phyloP scores from a whole-genome alignment of 1,140 invertebrate species.

The Globodera rostochiensis region DNA sequence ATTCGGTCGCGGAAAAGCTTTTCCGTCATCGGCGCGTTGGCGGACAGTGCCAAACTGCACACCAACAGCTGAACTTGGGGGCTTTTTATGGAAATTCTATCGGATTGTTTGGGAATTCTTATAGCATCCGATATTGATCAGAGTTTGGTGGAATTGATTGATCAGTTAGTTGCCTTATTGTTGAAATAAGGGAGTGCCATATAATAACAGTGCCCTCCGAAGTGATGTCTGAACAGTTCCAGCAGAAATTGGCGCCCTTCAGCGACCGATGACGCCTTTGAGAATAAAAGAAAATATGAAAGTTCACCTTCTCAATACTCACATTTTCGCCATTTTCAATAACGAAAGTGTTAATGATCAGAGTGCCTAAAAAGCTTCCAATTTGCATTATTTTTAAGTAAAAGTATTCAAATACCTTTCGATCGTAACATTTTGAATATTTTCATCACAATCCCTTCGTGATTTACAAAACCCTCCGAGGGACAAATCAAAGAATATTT shows the following conservation, averaged over 20 bases:
- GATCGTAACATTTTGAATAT: constrained; percentile 20
- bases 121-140: too few relatives aligned
- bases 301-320: not conserved
- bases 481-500: constrained; percentile 23
- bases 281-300: not conserved
- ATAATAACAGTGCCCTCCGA: constrained; percentile 26
- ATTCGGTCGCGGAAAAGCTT: not conserved
- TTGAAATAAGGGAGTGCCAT: not conserved
- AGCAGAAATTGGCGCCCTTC: constrained; percentile 18
- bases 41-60: constrained; percentile 8
- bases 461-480: not conserved
- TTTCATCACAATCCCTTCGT: constrained; percentile 17
- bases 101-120: not conserved
- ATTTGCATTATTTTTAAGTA: not conserved
- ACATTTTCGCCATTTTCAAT: constrained; percentile 11
- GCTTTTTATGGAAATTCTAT: not conserved
- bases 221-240: constrained; percentile 22
- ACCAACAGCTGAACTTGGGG: not conserved
- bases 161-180: constrained; percentile 9
- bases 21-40: not conserved
- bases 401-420: not conserved
- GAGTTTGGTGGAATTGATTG: too few relatives aligned
- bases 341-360: constrained; percentile 23
- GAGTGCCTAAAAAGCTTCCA: constrained; percentile 7
- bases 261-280: not conserved